Evolutionary conservation across 2,888 invertebrate genomes (phyloP).

Genomic region (Lasioglossum malachurum): DNA sequence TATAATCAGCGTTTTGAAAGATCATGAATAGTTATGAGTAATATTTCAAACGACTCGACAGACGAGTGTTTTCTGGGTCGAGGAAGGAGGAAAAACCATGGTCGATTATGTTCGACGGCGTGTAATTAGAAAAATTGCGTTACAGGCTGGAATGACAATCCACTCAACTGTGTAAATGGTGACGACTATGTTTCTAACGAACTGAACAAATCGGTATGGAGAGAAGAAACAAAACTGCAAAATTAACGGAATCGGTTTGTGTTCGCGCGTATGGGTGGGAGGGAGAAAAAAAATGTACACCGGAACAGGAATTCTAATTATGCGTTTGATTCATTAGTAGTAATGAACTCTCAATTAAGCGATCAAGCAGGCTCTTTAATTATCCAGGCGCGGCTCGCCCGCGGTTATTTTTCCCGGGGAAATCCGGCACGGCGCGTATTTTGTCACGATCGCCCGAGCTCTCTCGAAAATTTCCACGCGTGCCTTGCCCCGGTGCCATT

Average conservation of each 20-base stretch:
- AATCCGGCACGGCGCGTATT: neutral
- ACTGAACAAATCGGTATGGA: neutral
- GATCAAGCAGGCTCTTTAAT: neutral
- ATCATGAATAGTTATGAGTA: conserved; percentile 7
- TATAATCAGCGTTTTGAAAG: neutral
- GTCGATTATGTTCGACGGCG: neutral
- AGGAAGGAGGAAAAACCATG: neutral
- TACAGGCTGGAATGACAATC: neutral
- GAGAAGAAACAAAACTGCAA: neutral
- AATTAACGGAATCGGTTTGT: neutral
- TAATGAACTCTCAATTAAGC: conserved; percentile 5
- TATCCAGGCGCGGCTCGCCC: neutral
- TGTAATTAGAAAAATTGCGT: neutral
- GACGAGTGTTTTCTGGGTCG: neutral
- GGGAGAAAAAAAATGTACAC: neutral
- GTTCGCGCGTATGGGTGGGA: neutral
- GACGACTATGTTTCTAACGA: too few relatives aligned
- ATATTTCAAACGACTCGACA: neutral
- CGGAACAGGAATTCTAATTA: neutral
- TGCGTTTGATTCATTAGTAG: neutral
- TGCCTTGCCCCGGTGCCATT: conserved; percentile 38
- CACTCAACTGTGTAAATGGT: neutral
- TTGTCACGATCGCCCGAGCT: neutral
- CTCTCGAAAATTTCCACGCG: conserved; percentile 58
- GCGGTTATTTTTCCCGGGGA: neutral